Percentiles rank a stretch among this genome's conserved stretches.
phyloP scores from a whole-genome alignment of 2,797 vertebrate genomes.

The Neoniphon sammara region DNA sequence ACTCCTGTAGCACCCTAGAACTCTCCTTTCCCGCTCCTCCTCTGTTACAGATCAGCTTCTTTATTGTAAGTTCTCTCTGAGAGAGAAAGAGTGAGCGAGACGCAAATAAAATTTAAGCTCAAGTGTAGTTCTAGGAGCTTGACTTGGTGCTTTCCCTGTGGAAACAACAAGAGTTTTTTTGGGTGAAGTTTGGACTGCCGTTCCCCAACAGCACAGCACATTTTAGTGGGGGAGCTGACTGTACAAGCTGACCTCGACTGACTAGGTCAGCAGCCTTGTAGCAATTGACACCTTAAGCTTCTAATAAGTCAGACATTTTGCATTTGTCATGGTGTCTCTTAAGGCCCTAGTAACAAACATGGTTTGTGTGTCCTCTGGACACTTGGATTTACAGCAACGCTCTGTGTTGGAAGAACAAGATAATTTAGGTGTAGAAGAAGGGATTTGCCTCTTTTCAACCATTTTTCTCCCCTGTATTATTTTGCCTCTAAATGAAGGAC shows the following conservation, averaged over 20 bases:
- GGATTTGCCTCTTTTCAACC: constrained; percentile 69
- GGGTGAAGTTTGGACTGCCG: constrained; percentile 54
- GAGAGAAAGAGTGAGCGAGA: constrained; percentile 64
- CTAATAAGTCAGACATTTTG: constrained; percentile 60
- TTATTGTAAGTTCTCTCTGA: constrained; percentile 74
- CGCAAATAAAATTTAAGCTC: constrained; percentile 49
- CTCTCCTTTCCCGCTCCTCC: constrained; percentile 34
- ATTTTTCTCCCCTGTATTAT: constrained; percentile 47
- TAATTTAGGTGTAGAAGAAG: constrained; percentile 70
- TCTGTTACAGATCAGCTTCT: constrained; percentile 64
- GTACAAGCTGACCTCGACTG: constrained; percentile 70
- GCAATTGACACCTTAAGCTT: constrained; percentile 61
- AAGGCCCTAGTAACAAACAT: constrained; percentile 42
- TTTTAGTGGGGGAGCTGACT: constrained; percentile 55
- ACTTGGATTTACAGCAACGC: constrained; percentile 55
- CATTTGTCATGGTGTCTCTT: constrained; percentile 58
- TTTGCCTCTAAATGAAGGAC: constrained; percentile 59
- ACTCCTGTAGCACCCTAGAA: constrained; percentile 56
- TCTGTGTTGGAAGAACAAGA: constrained; percentile 58
- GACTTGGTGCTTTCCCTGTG: constrained; percentile 76
- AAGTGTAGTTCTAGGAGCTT: constrained; percentile 61
- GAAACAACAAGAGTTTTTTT: constrained; percentile 30
- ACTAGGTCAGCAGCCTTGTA: constrained; percentile 68
- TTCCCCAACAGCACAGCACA: constrained; percentile 70
- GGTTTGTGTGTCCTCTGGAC: constrained; percentile 56